phyloP scores from a whole-genome alignment of 1,140 invertebrate genomes.

The Harlomillsia oculata region DNA sequence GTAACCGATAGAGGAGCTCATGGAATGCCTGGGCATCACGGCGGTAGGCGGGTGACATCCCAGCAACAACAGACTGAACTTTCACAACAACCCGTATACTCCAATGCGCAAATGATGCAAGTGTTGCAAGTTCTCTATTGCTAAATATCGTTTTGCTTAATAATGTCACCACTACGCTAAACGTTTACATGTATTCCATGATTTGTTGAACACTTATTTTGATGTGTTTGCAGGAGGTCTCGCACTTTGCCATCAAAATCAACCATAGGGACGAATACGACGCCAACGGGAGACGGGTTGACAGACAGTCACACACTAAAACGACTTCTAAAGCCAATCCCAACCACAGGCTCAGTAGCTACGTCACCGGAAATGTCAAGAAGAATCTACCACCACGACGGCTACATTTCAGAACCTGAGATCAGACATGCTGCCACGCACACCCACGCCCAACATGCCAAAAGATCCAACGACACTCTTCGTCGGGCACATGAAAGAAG shows the following conservation, averaged over 20 bases:
- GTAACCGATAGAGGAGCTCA: conserved; percentile 49
- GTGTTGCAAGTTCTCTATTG: no score
- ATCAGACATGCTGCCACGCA: conserved; percentile 29
- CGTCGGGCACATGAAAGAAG: conserved; percentile 34
- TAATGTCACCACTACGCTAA: no score
- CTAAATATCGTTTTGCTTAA: no score
- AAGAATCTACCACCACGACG: conserved; percentile 44
- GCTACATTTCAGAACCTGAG: conserved; percentile 34
- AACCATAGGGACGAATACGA: conserved; percentile 37
- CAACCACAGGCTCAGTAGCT: conserved; percentile 62
- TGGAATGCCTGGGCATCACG: conserved; percentile 47
- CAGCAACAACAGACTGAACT: conserved; percentile 33
- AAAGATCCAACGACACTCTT: conserved; percentile 22
- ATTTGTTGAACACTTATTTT: no score
- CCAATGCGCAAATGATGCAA: conserved; percentile 2
- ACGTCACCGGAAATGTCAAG: conserved; percentile 79
- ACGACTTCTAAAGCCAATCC: conserved; percentile 85
- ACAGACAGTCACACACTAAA: conserved; percentile 77
- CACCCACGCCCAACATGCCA: conserved; percentile 40
- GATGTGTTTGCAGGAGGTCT: conserved; percentile 25
- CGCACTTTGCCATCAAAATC: conserved; percentile 33
- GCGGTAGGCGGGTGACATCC: conserved; percentile 32
- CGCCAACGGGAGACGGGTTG: conserved; percentile 34
- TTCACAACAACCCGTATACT: conserved; percentile 13
- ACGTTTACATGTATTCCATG: no score